Conservation (phyloP, 2,113 vertebrate genomes). For the Dasyurus viverrinus region DNA sequence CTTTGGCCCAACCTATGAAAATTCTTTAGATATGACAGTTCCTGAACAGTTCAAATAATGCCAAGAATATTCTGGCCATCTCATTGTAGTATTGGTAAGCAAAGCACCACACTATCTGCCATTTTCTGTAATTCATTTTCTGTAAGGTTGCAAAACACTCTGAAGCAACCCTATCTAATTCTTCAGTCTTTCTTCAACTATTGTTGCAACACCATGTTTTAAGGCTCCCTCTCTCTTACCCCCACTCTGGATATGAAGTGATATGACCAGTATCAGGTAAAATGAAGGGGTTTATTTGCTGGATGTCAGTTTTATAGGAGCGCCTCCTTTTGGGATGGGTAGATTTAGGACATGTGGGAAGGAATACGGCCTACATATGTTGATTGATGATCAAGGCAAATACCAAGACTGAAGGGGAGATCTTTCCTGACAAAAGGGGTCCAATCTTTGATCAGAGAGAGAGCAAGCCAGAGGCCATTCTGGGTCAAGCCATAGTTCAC, state of each 20-base stretch:
- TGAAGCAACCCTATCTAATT: neutral
- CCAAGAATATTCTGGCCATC: neutral
- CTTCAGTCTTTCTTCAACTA: neutral
- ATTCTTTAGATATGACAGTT: neutral
- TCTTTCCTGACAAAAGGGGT: neutral
- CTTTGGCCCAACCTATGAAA: neutral
- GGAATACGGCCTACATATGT: neutral
- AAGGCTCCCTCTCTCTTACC: neutral
- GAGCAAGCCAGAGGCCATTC: neutral
- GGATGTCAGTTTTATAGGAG: neutral
- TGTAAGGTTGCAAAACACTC: neutral
- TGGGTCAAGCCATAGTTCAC: neutral
- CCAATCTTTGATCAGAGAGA: neutral
- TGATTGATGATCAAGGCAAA: neutral
- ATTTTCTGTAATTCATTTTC: neutral
- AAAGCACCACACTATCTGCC: neutral
- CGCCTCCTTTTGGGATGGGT: neutral
- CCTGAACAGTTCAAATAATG: neutral
- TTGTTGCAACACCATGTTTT: neutral
- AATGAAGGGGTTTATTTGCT: neutral
- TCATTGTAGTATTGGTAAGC: neutral
- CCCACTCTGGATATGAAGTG: neutral
- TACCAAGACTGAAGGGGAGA: neutral
- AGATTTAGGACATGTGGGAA: neutral
- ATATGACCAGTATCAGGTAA: neutral